Base-by-base conservation (phyloP, 1,140 invertebrate genomes). In the Drosophila kurseongensis region DNA sequence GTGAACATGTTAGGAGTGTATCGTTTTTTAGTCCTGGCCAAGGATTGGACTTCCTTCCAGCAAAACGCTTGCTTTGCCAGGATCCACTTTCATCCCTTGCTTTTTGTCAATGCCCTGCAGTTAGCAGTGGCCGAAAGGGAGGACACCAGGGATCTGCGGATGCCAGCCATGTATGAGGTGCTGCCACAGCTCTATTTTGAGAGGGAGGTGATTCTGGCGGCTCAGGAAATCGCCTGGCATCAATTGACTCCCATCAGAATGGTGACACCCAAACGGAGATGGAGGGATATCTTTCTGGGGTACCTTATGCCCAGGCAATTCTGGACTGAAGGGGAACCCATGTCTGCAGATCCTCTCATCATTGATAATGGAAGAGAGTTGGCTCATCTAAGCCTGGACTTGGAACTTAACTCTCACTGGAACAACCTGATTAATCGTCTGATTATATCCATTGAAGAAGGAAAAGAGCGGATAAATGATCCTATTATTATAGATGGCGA, bases 1-100 rank as follows among this genome's bases (percentile, higher is more conserved):
- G 91, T 94, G 56, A 94, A 96, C 82, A 93, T 95, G n/a, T 80
- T 94, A 3, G 93, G 93, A 0, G 84, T 96, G 27, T 96, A 95
- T 93, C 94, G 95, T 27, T 78, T 96, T 44, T 93, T 96, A 54
- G 94, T 93, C 81, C 93, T 94, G 66, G 94, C 95, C 29, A 94
- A 94, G 47, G 93, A 95, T 71, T 95, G 94, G 71, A 93, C 94
- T 0, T 94, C 91, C 6, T 95, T 96, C 84, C 94, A 94, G 86
- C 94, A 93, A 32, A 94, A 94, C 1, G 94, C 95, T 5, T 81
- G 93, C 3, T 95, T 93, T 91, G 94, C 94, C n/a, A 93, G 94
- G 32, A 91, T 82, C n/a, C 72, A 94, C 54, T 81, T 95, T 2
- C 95, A 96, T 84, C 93, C 94, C 60, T 93, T 93, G 4, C 92